Percentiles rank a stretch among this genome's conserved stretches.
Conservation (phyloP, 2,113 vertebrate genomes). For the Mustelus asterias region DNA sequence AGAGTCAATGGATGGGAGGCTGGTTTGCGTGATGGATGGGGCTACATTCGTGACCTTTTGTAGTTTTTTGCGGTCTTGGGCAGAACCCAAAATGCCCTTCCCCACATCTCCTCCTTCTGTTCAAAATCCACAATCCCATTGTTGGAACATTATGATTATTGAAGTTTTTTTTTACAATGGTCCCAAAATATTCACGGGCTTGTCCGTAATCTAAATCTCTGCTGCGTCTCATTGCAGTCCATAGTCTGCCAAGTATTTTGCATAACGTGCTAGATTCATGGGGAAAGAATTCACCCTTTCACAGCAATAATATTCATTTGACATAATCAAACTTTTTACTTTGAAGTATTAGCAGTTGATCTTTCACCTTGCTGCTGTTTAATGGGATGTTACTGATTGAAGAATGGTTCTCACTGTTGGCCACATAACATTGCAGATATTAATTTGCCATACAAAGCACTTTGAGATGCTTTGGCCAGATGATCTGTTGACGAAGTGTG, state of each 20-base stretch:
- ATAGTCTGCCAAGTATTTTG: neutral
- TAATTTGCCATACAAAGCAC: neutral
- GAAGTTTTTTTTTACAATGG: neutral
- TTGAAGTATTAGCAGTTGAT: neutral
- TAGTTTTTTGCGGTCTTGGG: no score
- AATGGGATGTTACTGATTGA: neutral
- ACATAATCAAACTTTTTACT: neutral
- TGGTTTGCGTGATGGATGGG: no score
- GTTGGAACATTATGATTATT: no score
- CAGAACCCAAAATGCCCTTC: no score
- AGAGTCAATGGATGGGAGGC: no score
- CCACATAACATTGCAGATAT: neutral
- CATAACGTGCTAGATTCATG: neutral
- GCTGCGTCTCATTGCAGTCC: neutral
- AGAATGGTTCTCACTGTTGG: neutral
- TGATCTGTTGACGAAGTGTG: neutral
- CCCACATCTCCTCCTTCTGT: no score
- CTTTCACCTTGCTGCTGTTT: neutral
- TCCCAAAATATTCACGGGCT: neutral
- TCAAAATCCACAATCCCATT: no score
- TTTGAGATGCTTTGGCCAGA: neutral
- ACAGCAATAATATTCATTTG: neutral
- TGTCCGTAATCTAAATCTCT: neutral
- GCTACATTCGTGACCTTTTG: no score
- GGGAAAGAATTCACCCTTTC: neutral